phyloP scores from a whole-genome alignment of 2,113 vertebrate genomes.

The Stegostoma tigrinum region DNA sequence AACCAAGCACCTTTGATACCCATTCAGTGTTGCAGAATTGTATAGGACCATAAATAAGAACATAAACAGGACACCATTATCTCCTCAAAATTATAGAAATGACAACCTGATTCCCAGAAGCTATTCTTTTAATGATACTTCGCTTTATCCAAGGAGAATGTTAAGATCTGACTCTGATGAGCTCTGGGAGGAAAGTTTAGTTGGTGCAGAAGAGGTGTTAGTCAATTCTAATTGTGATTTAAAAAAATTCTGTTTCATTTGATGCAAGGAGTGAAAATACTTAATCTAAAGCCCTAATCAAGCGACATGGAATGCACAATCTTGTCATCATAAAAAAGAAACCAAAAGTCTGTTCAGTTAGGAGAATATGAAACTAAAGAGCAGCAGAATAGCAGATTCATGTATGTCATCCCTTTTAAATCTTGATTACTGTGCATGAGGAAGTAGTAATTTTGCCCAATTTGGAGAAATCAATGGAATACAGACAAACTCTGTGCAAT shows the following conservation, averaged over 20 bases:
- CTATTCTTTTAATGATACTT: neutral
- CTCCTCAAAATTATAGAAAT: too few relatives aligned
- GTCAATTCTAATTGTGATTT: conserved; percentile 40
- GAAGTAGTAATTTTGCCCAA: neutral
- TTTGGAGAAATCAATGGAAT: neutral
- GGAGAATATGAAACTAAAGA: neutral
- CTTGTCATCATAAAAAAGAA: too few relatives aligned
- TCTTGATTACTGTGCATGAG: neutral
- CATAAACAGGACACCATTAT: too few relatives aligned
- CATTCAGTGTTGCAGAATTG: too few relatives aligned
- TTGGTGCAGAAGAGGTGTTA: conserved; percentile 48
- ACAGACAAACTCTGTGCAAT: neutral
- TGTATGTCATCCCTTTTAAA: neutral
- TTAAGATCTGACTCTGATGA: neutral
- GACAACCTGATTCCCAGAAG: too few relatives aligned
- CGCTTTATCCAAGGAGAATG: neutral
- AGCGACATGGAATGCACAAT: neutral
- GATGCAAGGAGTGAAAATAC: conserved; percentile 41
- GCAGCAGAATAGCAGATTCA: neutral
- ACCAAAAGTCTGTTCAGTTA: too few relatives aligned
- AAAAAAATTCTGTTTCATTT: conserved; percentile 44
- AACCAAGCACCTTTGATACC: too few relatives aligned
- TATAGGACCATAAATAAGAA: too few relatives aligned
- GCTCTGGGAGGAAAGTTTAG: conserved; percentile 53
- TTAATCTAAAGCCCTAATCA: conserved; percentile 39